Base-by-base conservation (phyloP, 2,888 invertebrate genomes). In the Apamea epomidion region DNA sequence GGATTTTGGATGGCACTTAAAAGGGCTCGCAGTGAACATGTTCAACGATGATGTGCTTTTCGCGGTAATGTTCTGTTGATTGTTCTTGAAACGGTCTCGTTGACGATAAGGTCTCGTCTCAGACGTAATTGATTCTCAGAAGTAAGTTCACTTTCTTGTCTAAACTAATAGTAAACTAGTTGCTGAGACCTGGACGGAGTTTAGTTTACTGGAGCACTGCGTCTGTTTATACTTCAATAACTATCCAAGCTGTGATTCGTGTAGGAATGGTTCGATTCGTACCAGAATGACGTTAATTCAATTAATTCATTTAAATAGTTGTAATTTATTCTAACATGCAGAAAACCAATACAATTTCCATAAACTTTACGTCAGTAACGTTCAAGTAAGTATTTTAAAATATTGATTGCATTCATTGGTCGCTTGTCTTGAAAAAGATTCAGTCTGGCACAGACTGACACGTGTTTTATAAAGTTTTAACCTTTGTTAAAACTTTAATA, bases 1-100 rank as follows among this genome's bases (percentile, higher is more conserved):
- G 84, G 84, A 74, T 78, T 85, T 77, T 86, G 65, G 77, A 84
- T 78, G 82, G 69, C 80, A 80, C 88, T 88, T 81, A 68, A 81
- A 88, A 84, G 87, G 87, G 89, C 76, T 78, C 67, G 71, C 64
- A 62, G 21, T 81, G 78, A 68, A 78, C 32, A 78, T 71, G 73
- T 45, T 87, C 69, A 67, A 70, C 42, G 65, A 78, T 78, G 68
- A 74, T 71, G 78, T 76, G 74, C 80, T 85, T 82, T 87, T 76
- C 76, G 77, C 81, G 54, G 81, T 78, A 80, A 60, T n/a, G 58
- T 60, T 60, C 37, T 65, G 58, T 8, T 29, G 6, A 68, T 76
- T 75, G 71, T 68, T 86, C 67, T 77, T 51, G 29, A 76, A 83
- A 75, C 8, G 18, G 1, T 32, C 16, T 78, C 60, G 75, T 77